A percentile compares a stretch with the other conserved stretches of the same genome.
These are phyloP conservation scores for Conops quadrifasciatus DNA, from an alignment of 2,888 invertebrate species.

Conservation along the genomic window DNA sequence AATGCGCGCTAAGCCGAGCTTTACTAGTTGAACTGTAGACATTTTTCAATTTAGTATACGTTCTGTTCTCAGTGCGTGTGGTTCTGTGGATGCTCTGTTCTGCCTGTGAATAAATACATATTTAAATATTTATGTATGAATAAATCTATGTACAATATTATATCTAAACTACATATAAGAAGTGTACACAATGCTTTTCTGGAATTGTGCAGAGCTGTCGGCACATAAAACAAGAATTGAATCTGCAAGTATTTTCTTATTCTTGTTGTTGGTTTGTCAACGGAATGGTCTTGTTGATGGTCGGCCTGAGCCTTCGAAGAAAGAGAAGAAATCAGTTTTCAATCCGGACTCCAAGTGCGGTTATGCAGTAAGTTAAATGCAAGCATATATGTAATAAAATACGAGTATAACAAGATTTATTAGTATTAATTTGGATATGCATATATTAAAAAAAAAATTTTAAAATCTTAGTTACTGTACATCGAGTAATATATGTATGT, in stretches of 20 bases:
- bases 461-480: too few species aligned
- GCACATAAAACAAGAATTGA: neutral
- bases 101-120: too few species aligned
- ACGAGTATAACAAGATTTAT: too few species aligned
- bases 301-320: conserved; percentile 40
- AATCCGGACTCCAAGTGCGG: conserved; percentile 51
- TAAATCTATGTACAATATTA: neutral
- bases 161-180: neutral
- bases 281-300: conserved; percentile 39
- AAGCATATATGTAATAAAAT: conserved; percentile 22
- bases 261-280: neutral
- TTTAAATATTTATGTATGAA: too few species aligned
- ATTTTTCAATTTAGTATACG: conserved; percentile 6
- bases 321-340: conserved; percentile 39
- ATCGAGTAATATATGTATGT: too few species aligned
- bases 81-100: neutral
- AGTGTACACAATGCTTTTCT: too few species aligned
- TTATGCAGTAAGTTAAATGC: conserved; percentile 51
- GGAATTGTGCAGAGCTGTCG: neutral
- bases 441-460: too few species aligned
- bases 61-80: conserved; percentile 17
- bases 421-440: too few species aligned
- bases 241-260: too few species aligned
- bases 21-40: too few species aligned
- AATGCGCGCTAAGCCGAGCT: too few species aligned